These are phyloP conservation scores for Amphiprion ocellaris DNA, from an alignment of 2,113 vertebrate genomes.

Conservation along the genomic window DNA sequence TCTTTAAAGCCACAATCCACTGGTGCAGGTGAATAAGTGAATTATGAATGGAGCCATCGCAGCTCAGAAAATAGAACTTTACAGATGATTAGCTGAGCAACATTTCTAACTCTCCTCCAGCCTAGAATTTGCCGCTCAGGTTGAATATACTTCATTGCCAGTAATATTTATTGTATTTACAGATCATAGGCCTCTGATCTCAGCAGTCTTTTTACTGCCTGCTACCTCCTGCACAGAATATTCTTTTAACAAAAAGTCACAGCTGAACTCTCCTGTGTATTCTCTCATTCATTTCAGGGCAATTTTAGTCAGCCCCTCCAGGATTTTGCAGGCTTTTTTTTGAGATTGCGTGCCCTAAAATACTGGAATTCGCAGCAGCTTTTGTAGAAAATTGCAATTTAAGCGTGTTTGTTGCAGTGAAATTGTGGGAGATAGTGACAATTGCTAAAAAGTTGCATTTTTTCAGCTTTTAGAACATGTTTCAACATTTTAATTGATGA, in stretches of 20 bases:
- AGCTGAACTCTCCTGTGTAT: not conserved
- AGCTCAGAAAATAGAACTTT: slow-evolving; percentile 29
- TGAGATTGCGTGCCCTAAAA: too few relatives aligned
- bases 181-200: not conserved
- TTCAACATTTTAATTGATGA: too few relatives aligned
- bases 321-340: too few relatives aligned
- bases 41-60: slow-evolving; percentile 37
- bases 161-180: not conserved
- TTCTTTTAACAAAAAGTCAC: not conserved
- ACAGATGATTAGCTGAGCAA: slow-evolving; percentile 40
- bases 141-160: not conserved
- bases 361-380: too few relatives aligned
- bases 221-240: too few relatives aligned
- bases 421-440: too few relatives aligned
- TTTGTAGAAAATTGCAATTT: too few relatives aligned
- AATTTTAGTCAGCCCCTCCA: too few relatives aligned
- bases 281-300: not conserved
- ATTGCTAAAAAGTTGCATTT: too few relatives aligned
- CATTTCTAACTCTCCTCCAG: slow-evolving; percentile 1
- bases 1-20: slow-evolving; percentile 57
- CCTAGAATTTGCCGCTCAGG: not conserved
- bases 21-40: slow-evolving; percentile 42
- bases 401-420: too few relatives aligned
- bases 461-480: too few relatives aligned
- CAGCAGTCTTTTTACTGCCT: not conserved